Evolutionary conservation across 2,113 vertebrate species (phyloP).

Genomic region (Micronycteris hirsuta): DNA sequence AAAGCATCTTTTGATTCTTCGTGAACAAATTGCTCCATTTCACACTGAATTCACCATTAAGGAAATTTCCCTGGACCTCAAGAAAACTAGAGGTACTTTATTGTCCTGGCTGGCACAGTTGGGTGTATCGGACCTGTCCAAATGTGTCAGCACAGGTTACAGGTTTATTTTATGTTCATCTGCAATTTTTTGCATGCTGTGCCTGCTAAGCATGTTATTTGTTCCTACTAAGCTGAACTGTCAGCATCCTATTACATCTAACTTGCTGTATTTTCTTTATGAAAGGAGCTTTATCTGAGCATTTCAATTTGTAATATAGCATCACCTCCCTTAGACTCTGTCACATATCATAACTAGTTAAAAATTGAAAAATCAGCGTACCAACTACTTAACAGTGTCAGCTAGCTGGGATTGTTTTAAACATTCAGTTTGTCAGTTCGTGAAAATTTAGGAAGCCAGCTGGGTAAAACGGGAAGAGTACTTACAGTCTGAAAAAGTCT

Average conservation of each 20-base stretch:
- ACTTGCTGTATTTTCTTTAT: conserved; percentile 39
- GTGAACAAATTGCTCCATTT: conserved; percentile 99
- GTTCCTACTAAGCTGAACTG: conserved; percentile 33
- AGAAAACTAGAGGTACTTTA: conserved; percentile 96
- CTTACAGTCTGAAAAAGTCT: not conserved
- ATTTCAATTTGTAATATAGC: not conserved
- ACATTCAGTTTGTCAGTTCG: not conserved
- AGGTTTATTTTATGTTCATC: conserved; percentile 86
- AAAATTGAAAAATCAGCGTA: conserved; percentile 13
- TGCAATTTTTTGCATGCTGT: conserved; percentile 79
- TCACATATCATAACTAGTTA: not conserved
- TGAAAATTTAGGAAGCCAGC: not conserved
- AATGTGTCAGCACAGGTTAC: conserved; percentile 71
- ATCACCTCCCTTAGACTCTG: not conserved
- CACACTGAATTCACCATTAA: conserved; percentile 99
- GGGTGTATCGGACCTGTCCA: conserved; percentile 64
- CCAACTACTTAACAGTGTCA: not conserved
- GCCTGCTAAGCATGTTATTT: conserved; percentile 59
- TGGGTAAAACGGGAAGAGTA: not conserved
- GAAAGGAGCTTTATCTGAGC: not conserved
- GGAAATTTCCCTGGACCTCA: conserved; percentile 99
- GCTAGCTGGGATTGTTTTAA: not conserved
- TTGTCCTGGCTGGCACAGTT: conserved; percentile 76
- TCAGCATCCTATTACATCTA: conserved; percentile 5
- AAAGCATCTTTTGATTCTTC: conserved; percentile 98